Evolutionary conservation across 2,888 invertebrate genomes (phyloP).

Genomic region (Ligdia adustata): DNA sequence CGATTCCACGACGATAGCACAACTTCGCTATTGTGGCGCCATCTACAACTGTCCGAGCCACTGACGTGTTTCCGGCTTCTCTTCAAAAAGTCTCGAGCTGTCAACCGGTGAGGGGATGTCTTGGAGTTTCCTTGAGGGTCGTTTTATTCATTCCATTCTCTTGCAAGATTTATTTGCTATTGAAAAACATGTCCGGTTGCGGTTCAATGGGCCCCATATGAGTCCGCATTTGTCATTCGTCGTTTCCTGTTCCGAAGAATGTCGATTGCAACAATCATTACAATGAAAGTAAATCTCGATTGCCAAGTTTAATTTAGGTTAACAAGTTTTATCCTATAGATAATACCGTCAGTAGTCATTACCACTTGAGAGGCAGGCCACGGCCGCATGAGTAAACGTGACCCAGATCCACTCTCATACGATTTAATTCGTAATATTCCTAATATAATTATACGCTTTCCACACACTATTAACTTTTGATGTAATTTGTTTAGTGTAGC

Average conservation of each 20-base stretch:
- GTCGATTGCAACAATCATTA: not conserved
- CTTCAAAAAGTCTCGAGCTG: slow-evolving; percentile 79
- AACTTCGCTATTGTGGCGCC: slow-evolving; percentile 77
- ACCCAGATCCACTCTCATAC: slow-evolving; percentile 29
- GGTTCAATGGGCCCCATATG: slow-evolving; percentile 30
- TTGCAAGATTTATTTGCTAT: slow-evolving; percentile 68
- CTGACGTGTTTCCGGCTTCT: slow-evolving; percentile 80
- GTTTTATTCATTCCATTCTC: slow-evolving; percentile 67
- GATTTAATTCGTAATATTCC: slow-evolving; percentile 27
- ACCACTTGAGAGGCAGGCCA: slow-evolving; percentile 36
- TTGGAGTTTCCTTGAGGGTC: slow-evolving; percentile 76
- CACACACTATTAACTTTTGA: slow-evolving; percentile 24
- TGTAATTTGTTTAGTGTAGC: slow-evolving; percentile 12
- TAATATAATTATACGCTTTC: slow-evolving; percentile 22
- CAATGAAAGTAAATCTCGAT: not conserved
- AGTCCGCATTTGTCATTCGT: slow-evolving; percentile 22
- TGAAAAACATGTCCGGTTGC: slow-evolving; percentile 41
- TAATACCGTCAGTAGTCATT: slow-evolving; percentile 28
- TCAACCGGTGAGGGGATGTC: slow-evolving; percentile 72
- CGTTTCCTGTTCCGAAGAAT: slow-evolving; percentile 15
- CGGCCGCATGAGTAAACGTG: slow-evolving; percentile 35
- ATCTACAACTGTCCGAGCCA: slow-evolving; percentile 76
- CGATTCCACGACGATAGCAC: slow-evolving; percentile 55
- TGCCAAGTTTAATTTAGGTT: slow-evolving; percentile 29
- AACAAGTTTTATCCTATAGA: slow-evolving; percentile 32